These are phyloP conservation scores for Odobenus rosmarus DNA, from an alignment of 2,113 vertebrate species.

Conservation along the genomic window DNA sequence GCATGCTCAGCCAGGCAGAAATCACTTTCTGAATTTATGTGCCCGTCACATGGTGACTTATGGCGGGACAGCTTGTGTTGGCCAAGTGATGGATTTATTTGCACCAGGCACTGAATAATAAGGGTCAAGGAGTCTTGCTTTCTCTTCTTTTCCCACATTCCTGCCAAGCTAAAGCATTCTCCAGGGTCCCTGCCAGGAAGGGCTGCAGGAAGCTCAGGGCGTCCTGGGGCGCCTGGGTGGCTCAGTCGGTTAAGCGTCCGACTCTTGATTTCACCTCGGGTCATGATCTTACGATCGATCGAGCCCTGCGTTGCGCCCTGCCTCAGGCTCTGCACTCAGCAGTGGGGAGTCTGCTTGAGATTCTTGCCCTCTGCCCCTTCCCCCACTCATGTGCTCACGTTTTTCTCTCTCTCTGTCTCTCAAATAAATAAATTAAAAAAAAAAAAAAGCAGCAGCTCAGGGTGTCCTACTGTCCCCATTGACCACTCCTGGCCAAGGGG, in stretches of 20 bases:
- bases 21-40: background rate
- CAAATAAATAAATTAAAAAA: background rate
- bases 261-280: background rate
- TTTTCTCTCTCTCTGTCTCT: background rate
- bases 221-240: background rate
- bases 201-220: background rate
- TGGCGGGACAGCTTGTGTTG: background rate
- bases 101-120: background rate
- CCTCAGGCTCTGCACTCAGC: background rate
- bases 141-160: background rate
- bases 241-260: background rate
- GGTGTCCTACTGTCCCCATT: fast-evolving
- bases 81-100: background rate
- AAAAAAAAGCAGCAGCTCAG: background rate
- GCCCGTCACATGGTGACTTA: background rate
- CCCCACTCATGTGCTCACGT: background rate
- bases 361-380: background rate
- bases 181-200: background rate
- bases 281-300: background rate
- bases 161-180: background rate
- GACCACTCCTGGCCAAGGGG: background rate
- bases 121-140: background rate
- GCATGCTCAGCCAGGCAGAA: background rate
- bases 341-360: background rate
- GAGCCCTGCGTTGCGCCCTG: background rate